Evolutionary conservation across 2,888 invertebrate species (phyloP), one percentile per base, ranked within the genome.

Genomic region (Trissonchulus sp.): DNA sequence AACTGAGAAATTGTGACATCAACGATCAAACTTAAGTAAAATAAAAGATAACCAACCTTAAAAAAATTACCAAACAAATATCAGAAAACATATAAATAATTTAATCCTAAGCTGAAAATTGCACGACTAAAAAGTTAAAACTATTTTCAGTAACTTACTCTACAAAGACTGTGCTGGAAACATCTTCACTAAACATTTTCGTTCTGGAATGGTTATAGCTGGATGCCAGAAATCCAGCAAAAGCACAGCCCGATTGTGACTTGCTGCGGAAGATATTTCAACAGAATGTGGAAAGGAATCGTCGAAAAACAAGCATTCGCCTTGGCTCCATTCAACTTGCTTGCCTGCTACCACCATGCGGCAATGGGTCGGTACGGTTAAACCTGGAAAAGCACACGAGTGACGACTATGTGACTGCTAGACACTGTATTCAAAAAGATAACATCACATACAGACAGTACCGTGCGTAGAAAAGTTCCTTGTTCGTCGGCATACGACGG

Each of bases 121-220:
- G n/a, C n/a, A n/a, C n/a, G n/a, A n/a, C n/a, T n/a, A n/a, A n/a
- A n/a, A n/a, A n/a, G n/a, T n/a, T n/a, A n/a, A n/a, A n/a, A n/a
- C n/a, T n/a, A n/a, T n/a, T n/a, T n/a, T n/a, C n/a, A n/a, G n/a
- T n/a, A n/a, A n/a, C n/a, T n/a, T n/a, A n/a, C n/a, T n/a, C n/a
- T n/a, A n/a, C n/a, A 60, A 60, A n/a, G 18, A 60, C 60, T 60
- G 60, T 30, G 68, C 8, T 65, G 31, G 35, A 28, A 65, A 65
- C 78, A 91, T 87, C 8, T 30, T 28, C n/a, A 18, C 68, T 15
- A 65, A 18, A n/a, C 68, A 65, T 15, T 15, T 18, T 65, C 35
- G 31, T 65, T 65, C 68, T 15, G 8, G 18, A 28, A 15, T 18
- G 18, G 68, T 65, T 28, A 65, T 15, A 65, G 8, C 18, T 65